Conservation (phyloP, 2,797 vertebrate species). For the Oreonectes daqikongensis region DNA sequence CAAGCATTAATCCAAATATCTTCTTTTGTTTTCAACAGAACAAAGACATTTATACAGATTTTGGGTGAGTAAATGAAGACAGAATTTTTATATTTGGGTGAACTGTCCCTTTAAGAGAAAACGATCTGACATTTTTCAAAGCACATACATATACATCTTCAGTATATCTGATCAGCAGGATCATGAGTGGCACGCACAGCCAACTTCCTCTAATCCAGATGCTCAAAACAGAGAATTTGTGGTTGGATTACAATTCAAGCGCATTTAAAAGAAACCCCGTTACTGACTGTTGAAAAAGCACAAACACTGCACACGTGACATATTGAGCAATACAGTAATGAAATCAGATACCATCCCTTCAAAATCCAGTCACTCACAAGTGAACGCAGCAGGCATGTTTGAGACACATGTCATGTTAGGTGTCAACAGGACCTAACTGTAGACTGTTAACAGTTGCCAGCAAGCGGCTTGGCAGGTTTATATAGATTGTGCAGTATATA, state of each 20-base stretch:
- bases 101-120: too few species aligned
- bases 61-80: too few species aligned
- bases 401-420: not conserved
- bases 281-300: not conserved
- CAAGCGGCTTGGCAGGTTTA: not conserved
- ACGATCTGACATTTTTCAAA: not conserved
- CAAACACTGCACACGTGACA: not conserved
- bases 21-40: not conserved
- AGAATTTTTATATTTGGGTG: too few species aligned
- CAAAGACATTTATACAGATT: not conserved
- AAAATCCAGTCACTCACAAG: not conserved
- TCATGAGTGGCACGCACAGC: not conserved
- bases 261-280: not conserved
- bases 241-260: not conserved
- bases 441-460: constrained; percentile 6
- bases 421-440: not conserved
- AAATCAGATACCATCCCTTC: not conserved
- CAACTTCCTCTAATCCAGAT: not conserved
- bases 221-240: not conserved
- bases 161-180: not conserved
- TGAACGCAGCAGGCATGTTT: not conserved
- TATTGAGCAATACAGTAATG: not conserved
- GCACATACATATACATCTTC: not conserved
- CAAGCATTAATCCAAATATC: too few species aligned
- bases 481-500: not conserved